Evolutionary conservation across 2,888 invertebrate genomes (phyloP), one percentile per base, ranked within the genome.

Genomic region (Drosophila eohydei): DNA sequence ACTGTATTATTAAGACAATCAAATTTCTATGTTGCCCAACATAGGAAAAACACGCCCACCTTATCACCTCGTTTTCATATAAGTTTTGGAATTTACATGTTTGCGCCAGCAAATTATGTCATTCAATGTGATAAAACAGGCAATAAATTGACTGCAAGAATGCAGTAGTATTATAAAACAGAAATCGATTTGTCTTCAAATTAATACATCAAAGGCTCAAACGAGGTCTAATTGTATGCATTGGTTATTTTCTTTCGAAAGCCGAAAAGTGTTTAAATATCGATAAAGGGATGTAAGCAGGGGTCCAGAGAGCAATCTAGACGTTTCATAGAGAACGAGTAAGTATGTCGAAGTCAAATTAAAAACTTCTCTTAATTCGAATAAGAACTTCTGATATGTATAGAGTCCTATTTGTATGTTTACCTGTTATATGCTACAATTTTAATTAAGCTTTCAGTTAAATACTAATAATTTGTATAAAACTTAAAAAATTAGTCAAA

Each of bases 41-140:
- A 36, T 26, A 21, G 58, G 21, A 14, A 40, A 58, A 71, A 50
- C 32, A 44, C 44, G 34, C 43, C 51, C 16, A 59, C 71, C 16
- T 36, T 16, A 4, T 2, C 11, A 46, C 30, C 46, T 4, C 21
- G 30, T 6, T 43, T 43, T 14, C 11, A 59, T 36, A 43, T 40
- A 36, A 8, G 9, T 2, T n/a, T 16, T 3, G 11, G 48, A 32
- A 50, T 36, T 30, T 3, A 11, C 7, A n/a, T 30, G 11, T 32
- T 30, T 44, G 2, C n/a, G 41, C 32, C 56, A 40, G 34, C 14
- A 21, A 58, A 44, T 12, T 34, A 14, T 54, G 52, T 26, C 38
- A 46, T 32, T 34, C 9, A 7, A 6, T 26, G n/a, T 32, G 16
- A 40, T 36, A 46, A 60, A 60, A 46, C 3, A 21, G 9, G 1